These are phyloP conservation scores for Electrophaes corylata DNA, from an alignment of 2,888 invertebrate species.

Conservation along the genomic window DNA sequence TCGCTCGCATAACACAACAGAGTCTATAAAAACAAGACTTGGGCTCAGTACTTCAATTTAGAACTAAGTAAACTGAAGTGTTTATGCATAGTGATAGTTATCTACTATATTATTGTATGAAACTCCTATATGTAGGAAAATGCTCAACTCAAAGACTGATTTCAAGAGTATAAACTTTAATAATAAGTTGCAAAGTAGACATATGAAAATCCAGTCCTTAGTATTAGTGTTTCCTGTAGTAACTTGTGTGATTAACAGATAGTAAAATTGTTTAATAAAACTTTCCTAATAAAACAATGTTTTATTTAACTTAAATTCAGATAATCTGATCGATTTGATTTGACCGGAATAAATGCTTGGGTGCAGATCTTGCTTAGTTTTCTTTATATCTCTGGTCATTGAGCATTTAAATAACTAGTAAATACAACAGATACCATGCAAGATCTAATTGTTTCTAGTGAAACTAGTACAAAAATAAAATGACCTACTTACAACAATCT, in stretches of 20 bases:
- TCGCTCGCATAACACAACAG: too few relatives aligned
- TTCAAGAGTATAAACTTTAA: background rate
- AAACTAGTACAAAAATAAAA: background rate
- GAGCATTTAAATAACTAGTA: too few relatives aligned
- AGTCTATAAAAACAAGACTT: too few relatives aligned
- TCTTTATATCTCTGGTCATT: background rate
- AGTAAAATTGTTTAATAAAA: background rate
- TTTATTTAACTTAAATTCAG: too few relatives aligned
- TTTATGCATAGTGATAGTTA: background rate
- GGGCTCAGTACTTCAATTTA: background rate
- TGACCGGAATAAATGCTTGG: too few relatives aligned
- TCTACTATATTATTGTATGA: background rate
- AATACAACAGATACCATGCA: background rate
- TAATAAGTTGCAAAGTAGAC: background rate
- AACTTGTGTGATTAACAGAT: background rate
- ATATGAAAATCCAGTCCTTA: background rate
- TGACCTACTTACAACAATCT: background rate
- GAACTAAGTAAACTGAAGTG: background rate
- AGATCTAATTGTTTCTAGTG: background rate
- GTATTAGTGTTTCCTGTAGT: background rate
- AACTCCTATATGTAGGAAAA: background rate
- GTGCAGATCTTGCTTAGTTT: too few relatives aligned
- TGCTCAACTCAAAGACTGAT: constrained; percentile 1
- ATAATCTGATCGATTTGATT: too few relatives aligned
- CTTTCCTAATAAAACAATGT: background rate